These are phyloP conservation scores for Acestrorhynchus altus DNA, from an alignment of 2,797 vertebrate species.

Conservation along the genomic window DNA sequence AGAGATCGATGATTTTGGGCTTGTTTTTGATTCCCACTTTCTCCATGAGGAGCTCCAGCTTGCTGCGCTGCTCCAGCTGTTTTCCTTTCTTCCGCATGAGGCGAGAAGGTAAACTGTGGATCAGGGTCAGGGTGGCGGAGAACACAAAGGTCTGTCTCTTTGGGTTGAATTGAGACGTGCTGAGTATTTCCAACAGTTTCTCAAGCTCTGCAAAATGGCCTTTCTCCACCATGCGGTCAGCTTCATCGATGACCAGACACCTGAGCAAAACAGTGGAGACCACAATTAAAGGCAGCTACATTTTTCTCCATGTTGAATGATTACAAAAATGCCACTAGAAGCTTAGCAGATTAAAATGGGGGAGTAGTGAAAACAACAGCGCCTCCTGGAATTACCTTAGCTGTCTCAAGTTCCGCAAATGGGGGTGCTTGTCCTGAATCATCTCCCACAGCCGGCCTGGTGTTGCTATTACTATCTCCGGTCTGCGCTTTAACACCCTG, in stretches of 20 bases:
- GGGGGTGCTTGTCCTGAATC: slow-evolving; percentile 88
- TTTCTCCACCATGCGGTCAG: slow-evolving; percentile 95
- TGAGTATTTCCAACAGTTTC: slow-evolving; percentile 90
- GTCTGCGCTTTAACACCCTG: slow-evolving; percentile 85
- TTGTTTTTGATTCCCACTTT: slow-evolving; percentile 91
- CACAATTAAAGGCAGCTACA: not conserved
- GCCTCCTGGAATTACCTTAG: slow-evolving; percentile 78
- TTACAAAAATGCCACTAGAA: not conserved
- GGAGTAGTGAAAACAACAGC: not conserved
- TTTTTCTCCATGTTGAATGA: not conserved
- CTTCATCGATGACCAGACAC: slow-evolving; percentile 96
- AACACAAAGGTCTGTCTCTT: slow-evolving; percentile 93
- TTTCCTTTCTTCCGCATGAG: slow-evolving; percentile 87
- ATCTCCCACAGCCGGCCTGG: slow-evolving; percentile 96
- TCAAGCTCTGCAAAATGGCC: slow-evolving; percentile 95
- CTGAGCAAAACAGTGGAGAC: slow-evolving; percentile 66
- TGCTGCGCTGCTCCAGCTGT: slow-evolving; percentile 83
- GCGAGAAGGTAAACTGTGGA: slow-evolving; percentile 84
- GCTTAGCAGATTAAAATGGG: not conserved
- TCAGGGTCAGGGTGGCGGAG: slow-evolving; percentile 94
- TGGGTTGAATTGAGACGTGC: slow-evolving; percentile 86
- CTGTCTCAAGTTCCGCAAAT: slow-evolving; percentile 86
- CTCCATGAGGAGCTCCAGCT: slow-evolving; percentile 88
- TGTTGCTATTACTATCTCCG: slow-evolving; percentile 93
- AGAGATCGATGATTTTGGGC: slow-evolving; percentile 94